phyloP scores from a whole-genome alignment of 2,888 invertebrate species.

The Euphydryas editha region DNA sequence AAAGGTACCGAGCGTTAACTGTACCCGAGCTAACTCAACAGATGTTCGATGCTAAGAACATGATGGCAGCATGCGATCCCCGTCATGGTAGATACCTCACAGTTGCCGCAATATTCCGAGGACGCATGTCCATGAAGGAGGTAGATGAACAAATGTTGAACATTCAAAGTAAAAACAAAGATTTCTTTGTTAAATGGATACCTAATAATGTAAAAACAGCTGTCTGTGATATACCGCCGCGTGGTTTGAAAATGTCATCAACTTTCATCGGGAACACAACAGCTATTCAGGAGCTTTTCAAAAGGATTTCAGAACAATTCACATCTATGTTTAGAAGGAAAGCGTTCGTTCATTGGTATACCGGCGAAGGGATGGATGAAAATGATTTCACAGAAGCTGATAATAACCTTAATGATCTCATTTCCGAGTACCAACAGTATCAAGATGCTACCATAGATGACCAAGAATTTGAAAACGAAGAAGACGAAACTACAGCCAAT shows the following conservation, averaged over 20 bases:
- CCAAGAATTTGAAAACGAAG: conserved; percentile 82
- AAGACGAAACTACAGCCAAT: conserved; percentile 62
- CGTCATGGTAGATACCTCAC: conserved; percentile 94
- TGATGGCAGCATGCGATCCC: conserved; percentile 97
- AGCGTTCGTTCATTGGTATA: conserved; percentile 98
- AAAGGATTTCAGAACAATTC: conserved; percentile 93
- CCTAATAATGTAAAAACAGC: conserved; percentile 91
- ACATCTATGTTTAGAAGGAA: conserved; percentile 97
- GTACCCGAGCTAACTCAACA: conserved; percentile 92
- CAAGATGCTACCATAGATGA: conserved; percentile 85
- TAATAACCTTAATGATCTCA: conserved; percentile 90
- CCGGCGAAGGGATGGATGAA: conserved; percentile 96
- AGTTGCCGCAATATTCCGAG: conserved; percentile 94
- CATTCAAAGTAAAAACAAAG: conserved; percentile 90
- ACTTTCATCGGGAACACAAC: conserved; percentile 95
- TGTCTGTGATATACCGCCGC: conserved; percentile 91
- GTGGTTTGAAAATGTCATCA: conserved; percentile 91
- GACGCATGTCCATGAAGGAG: conserved; percentile 97
- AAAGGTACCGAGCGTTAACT: conserved; percentile 94
- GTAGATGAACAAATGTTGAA: conserved; percentile 91
- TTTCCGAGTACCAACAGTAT: conserved; percentile 91
- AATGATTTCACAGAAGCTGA: conserved; percentile 97
- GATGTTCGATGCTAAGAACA: conserved; percentile 87
- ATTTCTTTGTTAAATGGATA: conserved; percentile 92
- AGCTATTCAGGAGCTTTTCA: conserved; percentile 93